These are phyloP conservation scores for Dipodomys merriami DNA, from an alignment of 2,113 vertebrate genomes.

Conservation along the genomic window DNA sequence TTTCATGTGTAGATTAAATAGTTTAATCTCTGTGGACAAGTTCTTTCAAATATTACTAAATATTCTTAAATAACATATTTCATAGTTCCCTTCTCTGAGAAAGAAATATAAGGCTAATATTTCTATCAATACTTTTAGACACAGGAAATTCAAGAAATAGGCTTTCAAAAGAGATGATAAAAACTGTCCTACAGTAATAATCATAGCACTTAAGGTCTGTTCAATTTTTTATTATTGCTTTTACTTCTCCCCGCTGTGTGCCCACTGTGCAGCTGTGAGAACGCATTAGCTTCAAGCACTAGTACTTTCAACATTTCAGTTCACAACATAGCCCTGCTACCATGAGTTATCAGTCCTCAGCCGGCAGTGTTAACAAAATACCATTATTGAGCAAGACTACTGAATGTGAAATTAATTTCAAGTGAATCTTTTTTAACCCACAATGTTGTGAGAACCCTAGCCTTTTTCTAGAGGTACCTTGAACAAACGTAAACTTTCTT, in stretches of 20 bases:
- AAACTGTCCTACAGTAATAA: conserved; percentile 83
- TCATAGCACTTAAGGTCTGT: conserved; percentile 82
- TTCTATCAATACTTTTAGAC: conserved; percentile 79
- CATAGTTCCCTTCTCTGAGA: conserved; percentile 68
- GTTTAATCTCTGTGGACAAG: not conserved
- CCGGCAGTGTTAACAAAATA: conserved; percentile 80
- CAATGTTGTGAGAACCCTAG: not conserved
- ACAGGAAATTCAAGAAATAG: conserved; percentile 75
- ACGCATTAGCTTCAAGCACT: conserved; percentile 80
- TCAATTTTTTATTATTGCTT: conserved; percentile 88
- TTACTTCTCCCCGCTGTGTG: conserved; percentile 84
- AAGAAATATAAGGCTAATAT: conserved; percentile 77
- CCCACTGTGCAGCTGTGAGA: conserved; percentile 78
- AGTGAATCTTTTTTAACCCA: conserved; percentile 50
- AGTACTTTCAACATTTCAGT: conserved; percentile 74
- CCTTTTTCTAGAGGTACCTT: not conserved
- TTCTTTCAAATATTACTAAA: conserved; percentile 48
- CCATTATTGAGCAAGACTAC: conserved; percentile 57
- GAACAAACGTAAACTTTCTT: not conserved
- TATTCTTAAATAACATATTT: not conserved
- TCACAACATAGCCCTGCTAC: conserved; percentile 81
- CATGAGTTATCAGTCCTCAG: conserved; percentile 64
- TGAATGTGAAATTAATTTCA: conserved; percentile 63
- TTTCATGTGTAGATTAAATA: conserved; percentile 41
- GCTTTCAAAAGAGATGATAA: conserved; percentile 77